Percentiles rank a stretch among this genome's conserved stretches.
Conservation (phyloP, 2,888 invertebrate species). For the Minunthozetes semirufus region DNA sequence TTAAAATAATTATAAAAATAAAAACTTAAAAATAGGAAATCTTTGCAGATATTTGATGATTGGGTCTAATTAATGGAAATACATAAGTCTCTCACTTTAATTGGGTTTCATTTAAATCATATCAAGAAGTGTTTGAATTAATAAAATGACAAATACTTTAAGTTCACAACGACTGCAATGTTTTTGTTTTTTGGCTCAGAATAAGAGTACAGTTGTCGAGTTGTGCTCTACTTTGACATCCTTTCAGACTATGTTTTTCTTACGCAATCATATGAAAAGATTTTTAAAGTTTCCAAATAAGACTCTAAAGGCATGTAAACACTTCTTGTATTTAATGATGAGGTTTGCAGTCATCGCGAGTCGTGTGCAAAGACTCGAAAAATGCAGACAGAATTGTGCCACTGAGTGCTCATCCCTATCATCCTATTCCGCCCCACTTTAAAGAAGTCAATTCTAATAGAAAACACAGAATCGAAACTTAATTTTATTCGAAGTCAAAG, state of each 20-base stretch:
- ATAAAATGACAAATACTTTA: too few relatives aligned
- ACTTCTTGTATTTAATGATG: conserved; percentile 6
- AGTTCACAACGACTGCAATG: too few relatives aligned
- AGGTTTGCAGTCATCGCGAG: neutral
- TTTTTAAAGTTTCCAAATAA: conserved; percentile 14
- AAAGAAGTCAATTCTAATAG: neutral
- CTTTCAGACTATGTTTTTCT: neutral
- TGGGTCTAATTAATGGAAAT: too few relatives aligned
- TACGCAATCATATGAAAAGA: neutral
- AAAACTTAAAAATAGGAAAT: too few relatives aligned
- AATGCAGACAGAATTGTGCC: neutral
- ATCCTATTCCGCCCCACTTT: neutral
- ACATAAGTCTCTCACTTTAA: too few relatives aligned
- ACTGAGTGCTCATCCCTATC: neutral
- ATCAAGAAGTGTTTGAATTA: too few relatives aligned
- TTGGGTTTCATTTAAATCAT: too few relatives aligned
- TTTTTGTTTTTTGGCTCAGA: too few relatives aligned
- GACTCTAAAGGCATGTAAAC: conserved; percentile 7
- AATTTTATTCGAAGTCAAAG: conserved; percentile 7
- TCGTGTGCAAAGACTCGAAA: conserved; percentile 21
- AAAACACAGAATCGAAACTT: neutral
- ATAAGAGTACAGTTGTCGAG: too few relatives aligned
- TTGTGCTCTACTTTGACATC: conserved; percentile 7
- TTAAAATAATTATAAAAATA: too few relatives aligned
- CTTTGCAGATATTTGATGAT: too few relatives aligned